Evolutionary conservation across 2,113 vertebrate genomes (phyloP).

Genomic region (Clinocottus analis): DNA sequence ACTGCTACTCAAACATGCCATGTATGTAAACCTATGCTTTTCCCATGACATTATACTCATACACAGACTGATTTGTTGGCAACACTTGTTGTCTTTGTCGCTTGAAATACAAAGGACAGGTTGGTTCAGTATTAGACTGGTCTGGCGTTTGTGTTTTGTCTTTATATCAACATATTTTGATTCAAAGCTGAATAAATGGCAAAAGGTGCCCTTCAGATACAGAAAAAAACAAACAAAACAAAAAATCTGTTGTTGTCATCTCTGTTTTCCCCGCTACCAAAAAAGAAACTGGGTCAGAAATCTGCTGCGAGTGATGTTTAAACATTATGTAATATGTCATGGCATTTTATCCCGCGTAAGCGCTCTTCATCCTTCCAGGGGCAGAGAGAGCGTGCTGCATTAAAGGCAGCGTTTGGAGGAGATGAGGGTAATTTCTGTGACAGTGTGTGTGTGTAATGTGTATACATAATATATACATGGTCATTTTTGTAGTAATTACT

Average conservation of each 20-base stretch:
- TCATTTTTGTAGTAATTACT: background rate
- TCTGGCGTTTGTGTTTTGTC: background rate
- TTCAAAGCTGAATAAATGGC: conserved; percentile 7
- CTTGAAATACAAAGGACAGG: background rate
- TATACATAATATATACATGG: background rate
- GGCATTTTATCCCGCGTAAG: conserved; percentile 61
- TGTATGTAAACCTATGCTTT: no score
- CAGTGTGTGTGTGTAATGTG: no score
- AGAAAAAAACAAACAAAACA: background rate
- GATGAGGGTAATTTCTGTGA: background rate
- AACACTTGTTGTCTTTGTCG: background rate
- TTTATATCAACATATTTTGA: conserved; percentile 11
- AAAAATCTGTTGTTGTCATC: background rate
- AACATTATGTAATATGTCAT: conserved; percentile 72
- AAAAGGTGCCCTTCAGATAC: conserved; percentile 46
- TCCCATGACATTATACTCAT: no score
- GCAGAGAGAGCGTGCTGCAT: conserved; percentile 8
- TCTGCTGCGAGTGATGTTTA: conserved; percentile 72
- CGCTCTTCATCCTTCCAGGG: conserved; percentile 48
- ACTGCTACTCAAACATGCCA: no score
- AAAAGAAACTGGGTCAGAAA: conserved; percentile 70
- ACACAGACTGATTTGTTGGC: no score
- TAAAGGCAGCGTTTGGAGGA: conserved; percentile 2
- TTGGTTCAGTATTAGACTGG: background rate
- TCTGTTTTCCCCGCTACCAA: conserved; percentile 17